phyloP scores from a whole-genome alignment of 1,140 invertebrate genomes.

The Zaprionus africanus region DNA sequence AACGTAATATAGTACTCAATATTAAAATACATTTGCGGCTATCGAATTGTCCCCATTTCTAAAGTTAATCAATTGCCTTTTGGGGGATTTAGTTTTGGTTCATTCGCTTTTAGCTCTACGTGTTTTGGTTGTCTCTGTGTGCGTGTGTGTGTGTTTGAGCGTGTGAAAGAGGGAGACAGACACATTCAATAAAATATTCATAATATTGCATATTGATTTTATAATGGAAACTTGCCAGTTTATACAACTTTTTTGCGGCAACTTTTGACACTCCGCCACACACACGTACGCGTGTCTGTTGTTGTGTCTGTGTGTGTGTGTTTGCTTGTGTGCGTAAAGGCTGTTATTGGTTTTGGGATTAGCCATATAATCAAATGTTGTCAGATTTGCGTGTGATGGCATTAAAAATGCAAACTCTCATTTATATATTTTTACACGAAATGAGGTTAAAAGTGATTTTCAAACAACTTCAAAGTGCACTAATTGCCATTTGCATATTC shows the following conservation, averaged over 20 bases:
- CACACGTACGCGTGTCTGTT: background rate
- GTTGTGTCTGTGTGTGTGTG: background rate
- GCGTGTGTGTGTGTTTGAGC: slow-evolving; percentile 22
- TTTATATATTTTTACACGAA: slow-evolving; percentile 6
- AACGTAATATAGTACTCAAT: slow-evolving; percentile 23
- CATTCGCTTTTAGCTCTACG: slow-evolving; percentile 20
- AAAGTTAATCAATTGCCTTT: slow-evolving; percentile 74
- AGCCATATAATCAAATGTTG: slow-evolving; percentile 54
- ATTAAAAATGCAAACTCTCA: slow-evolving; percentile 7
- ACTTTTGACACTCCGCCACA: slow-evolving; percentile 23
- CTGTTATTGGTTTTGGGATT: slow-evolving; percentile 51
- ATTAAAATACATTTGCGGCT: slow-evolving; percentile 45
- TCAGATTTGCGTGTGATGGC: slow-evolving; percentile 32
- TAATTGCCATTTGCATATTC: slow-evolving; percentile 15
- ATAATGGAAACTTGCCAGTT: slow-evolving; percentile 58
- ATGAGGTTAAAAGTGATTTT: slow-evolving; percentile 25
- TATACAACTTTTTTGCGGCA: slow-evolving; percentile 58
- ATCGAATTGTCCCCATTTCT: slow-evolving; percentile 47
- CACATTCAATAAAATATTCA: slow-evolving; percentile 66
- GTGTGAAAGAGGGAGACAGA: slow-evolving; percentile 18
- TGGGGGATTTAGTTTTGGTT: slow-evolving; percentile 58
- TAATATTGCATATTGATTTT: slow-evolving; percentile 75
- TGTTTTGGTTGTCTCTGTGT: slow-evolving; percentile 15
- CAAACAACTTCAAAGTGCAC: slow-evolving; percentile 19
- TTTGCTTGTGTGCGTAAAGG: background rate